Percentiles rank a stretch among this genome's conserved stretches.
Conservation (phyloP, 2,888 invertebrate genomes). For the Exocentrus adspersus region DNA sequence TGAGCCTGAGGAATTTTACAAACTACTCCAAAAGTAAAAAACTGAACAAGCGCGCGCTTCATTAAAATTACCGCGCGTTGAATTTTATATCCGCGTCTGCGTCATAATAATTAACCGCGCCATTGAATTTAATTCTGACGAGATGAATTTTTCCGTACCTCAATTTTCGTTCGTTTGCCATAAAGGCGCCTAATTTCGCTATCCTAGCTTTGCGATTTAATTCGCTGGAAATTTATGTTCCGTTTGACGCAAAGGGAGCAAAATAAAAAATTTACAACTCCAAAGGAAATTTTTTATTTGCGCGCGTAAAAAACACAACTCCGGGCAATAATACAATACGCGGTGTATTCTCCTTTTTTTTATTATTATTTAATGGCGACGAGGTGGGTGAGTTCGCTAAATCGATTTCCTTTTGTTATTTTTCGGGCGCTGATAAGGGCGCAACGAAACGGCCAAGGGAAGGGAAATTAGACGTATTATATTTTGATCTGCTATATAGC, state of each 20-base stretch:
- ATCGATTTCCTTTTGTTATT: constrained; percentile 14
- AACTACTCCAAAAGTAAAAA: too few species aligned
- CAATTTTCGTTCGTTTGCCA: constrained; percentile 15
- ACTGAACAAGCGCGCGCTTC: too few species aligned
- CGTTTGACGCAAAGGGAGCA: constrained; percentile 19
- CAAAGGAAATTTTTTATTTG: constrained; percentile 20
- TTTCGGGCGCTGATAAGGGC: constrained; percentile 5
- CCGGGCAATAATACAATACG: constrained; percentile 8
- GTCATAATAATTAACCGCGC: too few species aligned
- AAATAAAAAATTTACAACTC: constrained; percentile 17
- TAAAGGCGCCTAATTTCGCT: constrained; percentile 14
- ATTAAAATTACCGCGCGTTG: too few species aligned
- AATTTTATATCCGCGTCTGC: too few species aligned
- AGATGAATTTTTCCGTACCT: constrained; percentile 8
- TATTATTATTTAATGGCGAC: too few species aligned
- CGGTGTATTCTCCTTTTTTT: constrained; percentile 10
- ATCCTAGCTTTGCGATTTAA: constrained; percentile 24
- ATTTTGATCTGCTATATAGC: too few species aligned
- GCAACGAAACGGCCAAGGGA: background rate
- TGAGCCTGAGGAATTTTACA: too few species aligned
- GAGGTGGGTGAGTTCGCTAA: background rate
- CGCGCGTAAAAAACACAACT: constrained; percentile 7
- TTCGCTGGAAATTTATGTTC: constrained; percentile 21
- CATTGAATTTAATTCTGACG: too few species aligned
- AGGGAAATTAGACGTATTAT: constrained; percentile 4